Base-by-base conservation (phyloP, 2,797 vertebrate genomes). In the Acipenser ruthenus region DNA sequence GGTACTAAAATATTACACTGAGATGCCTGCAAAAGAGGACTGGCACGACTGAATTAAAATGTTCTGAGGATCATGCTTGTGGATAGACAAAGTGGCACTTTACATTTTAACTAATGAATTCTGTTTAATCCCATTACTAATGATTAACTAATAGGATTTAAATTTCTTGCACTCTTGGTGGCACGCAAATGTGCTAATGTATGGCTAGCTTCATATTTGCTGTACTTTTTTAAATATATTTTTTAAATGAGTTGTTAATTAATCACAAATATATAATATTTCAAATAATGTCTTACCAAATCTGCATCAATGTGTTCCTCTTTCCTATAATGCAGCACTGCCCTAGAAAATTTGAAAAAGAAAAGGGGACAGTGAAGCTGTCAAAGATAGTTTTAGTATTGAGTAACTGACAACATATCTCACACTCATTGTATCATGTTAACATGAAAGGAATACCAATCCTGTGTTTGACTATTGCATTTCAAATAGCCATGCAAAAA, bases 401-500 rank as follows among this genome's bases (percentile, higher is more conserved):
- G 18, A 37, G 60, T 62, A 18, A 23, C 60, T 3, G 18, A 12
- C 18, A 12, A 18, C 60, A 48, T 58, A 18, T 1, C 10, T 13
- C 60, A 7, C 9, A 9, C 18, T 37, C 4, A 9, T 48, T 48
- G 10, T 48, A 37, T 60, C 15, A 56, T 66, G 13, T 59, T 6
- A 60, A 67, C 18, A 11, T 18, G 15, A 53, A 56, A 48, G 18
- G 67, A 12, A 56, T 47, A 15, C 23, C 49, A 69, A 65, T 62
- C 59, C 12, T 7, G 53, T 7, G 53, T 64, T 59, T 53, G 52
- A 47, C 62, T 67, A 50, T 23, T 56, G 49, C 65, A 65, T 67
- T 67, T 63, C 63, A 60, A 60, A 59, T 8, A 53, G 50, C 62
- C 37, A 49, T 55, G 56, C 62, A 70, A 63, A 70, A 61, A 65